These are phyloP conservation scores for Amyelois transitella DNA, from an alignment of 1,140 invertebrate species.

Conservation along the genomic window DNA sequence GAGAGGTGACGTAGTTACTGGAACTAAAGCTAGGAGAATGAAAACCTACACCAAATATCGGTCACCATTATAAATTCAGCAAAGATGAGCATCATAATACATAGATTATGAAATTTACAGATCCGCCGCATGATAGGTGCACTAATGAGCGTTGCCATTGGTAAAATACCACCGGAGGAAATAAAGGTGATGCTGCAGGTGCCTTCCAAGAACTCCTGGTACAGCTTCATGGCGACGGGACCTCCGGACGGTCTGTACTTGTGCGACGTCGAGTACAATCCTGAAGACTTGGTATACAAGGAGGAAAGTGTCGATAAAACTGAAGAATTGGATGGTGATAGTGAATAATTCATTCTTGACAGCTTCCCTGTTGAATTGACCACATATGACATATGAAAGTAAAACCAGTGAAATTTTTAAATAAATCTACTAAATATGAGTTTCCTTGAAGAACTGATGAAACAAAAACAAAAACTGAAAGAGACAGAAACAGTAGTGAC, in stretches of 20 bases:
- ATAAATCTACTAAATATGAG: conserved; percentile 81
- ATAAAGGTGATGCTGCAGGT: conserved; percentile 83
- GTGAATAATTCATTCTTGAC: no score
- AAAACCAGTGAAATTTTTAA: no score
- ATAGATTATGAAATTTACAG: no score
- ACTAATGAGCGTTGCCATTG: conserved; percentile 76
- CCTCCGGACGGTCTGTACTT: conserved; percentile 82
- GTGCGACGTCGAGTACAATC: conserved; percentile 79
- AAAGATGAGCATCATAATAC: no score
- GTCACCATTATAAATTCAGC: no score
- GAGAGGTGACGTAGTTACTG: no score
- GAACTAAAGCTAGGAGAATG: no score
- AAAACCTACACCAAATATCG: no score
- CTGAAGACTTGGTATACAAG: conserved; percentile 68
- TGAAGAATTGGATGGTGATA: conserved; percentile 3
- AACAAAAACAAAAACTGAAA: conserved; percentile 76
- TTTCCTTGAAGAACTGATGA: conserved; percentile 76
- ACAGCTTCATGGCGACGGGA: conserved; percentile 59
- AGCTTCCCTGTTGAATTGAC: no score
- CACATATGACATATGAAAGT: no score
- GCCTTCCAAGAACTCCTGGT: conserved; percentile 81
- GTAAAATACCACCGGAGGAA: conserved; percentile 76
- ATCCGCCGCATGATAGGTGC: conserved; percentile 83
- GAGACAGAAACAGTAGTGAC: conserved; percentile 80
- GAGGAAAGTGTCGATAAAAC: conserved; percentile 3